Base-by-base conservation (phyloP, 2,797 vertebrate species). In the Sebastes alutus region DNA sequence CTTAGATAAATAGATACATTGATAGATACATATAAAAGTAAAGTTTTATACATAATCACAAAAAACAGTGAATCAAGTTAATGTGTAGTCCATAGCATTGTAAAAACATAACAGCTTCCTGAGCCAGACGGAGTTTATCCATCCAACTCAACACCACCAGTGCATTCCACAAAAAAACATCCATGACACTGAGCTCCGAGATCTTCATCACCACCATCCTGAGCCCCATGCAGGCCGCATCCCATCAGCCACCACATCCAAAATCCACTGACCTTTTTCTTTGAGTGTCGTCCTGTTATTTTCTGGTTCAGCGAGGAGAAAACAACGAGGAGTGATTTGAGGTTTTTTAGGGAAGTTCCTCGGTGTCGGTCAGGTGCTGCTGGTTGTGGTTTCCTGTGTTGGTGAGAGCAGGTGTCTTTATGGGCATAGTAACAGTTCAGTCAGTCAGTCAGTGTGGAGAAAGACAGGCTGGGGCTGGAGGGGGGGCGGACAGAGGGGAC, bases 381-480 rank as follows among this genome's bases (percentile, higher is more conserved):
- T 55, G 60, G 2, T 66, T 64, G 33, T 63, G 75, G 72, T 70
- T 87, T 73, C 75, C 75, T 86, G 84, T 80, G 84, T 86, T 80
- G 80, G 60, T 88, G 78, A 89, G 72, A 87, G 81, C 80, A 80
- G 78, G 85, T 87, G 88, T 88, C 87, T 89, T 92, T 88, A 74
- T 72, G 64, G 54, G 81, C 85, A 90, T 78, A 85, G 84, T 86
- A 86, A 66, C 85, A 73, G 81, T 54, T 52, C 46, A 52, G 46
- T 64, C 83, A 64, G 75, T 25, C 79, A 52, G 82, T 81, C 76
- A 66, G 77, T 84, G 58, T 84, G 92, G 83, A 89, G 82, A 92
- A 88, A 93, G 86, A 90, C 74, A 67, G 75, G 75, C 79, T 68
- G 75, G 84, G 87, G 64, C 67, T 75, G 81, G 56, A 22, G 58